Conservation (phyloP, 2,888 invertebrate species). For the Brachyopa scutellaris region DNA sequence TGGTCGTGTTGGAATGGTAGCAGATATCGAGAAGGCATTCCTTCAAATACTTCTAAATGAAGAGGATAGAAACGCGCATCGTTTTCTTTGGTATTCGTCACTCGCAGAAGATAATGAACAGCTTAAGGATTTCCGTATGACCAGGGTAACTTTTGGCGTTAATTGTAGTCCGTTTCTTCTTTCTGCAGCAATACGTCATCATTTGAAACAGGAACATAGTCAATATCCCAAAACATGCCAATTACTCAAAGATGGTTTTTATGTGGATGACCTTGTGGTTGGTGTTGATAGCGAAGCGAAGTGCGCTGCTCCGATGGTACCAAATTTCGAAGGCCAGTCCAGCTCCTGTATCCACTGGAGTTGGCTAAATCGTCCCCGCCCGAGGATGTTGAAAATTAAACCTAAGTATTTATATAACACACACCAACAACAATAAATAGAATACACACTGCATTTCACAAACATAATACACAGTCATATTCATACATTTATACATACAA, state of each 20-base stretch:
- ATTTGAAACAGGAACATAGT: not conserved
- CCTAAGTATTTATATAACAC: too few relatives aligned
- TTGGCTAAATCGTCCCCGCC: too few relatives aligned
- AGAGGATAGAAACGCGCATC: not conserved
- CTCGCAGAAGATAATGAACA: not conserved
- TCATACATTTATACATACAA: too few relatives aligned
- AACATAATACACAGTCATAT: too few relatives aligned
- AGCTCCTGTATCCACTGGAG: too few relatives aligned
- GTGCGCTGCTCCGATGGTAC: too few relatives aligned
- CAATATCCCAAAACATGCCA: not conserved
- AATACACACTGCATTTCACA: too few relatives aligned
- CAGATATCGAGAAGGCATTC: conserved; percentile 19
- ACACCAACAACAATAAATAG: too few relatives aligned
- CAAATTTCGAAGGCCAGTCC: too few relatives aligned
- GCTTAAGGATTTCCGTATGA: not conserved
- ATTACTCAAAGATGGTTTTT: not conserved
- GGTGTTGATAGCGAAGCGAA: conserved; percentile 4
- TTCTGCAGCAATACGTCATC: not conserved
- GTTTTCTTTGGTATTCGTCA: conserved; percentile 17
- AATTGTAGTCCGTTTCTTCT: conserved; percentile 5
- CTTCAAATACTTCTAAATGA: conserved; percentile 7
- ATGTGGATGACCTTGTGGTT: conserved; percentile 8
- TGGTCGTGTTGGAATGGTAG: not conserved
- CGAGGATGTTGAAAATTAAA: too few relatives aligned
- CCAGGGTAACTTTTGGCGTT: conserved; percentile 6